Evolutionary conservation across 1,140 invertebrate species (phyloP), one percentile per base, ranked within the genome.

Genomic region (Pogonognathellus flavescens): DNA sequence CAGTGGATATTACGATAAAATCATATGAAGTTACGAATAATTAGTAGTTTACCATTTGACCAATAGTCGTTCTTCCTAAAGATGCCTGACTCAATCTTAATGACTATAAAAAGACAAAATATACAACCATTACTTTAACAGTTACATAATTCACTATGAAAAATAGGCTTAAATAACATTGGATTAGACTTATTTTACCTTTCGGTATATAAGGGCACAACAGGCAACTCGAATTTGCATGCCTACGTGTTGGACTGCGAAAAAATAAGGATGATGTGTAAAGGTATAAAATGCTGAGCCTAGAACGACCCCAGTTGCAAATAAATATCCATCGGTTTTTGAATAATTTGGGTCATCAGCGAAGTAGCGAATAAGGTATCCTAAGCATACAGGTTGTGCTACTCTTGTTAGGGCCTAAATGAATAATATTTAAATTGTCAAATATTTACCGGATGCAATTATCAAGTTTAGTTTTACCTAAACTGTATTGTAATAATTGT

Each of bases 1-100:
- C n/a, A n/a, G n/a, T n/a, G n/a, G n/a, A n/a, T n/a, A n/a, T n/a
- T n/a, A n/a, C n/a, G n/a, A n/a, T n/a, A n/a, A n/a, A n/a, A n/a
- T n/a, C n/a, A n/a, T n/a, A n/a, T n/a, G n/a, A n/a, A n/a, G n/a
- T n/a, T n/a, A n/a, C n/a, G n/a, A n/a, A n/a, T n/a, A n/a, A n/a
- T n/a, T n/a, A n/a, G n/a, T n/a, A n/a, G n/a, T n/a, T n/a, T 10
- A 93, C 92, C 89, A 93, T 92, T 89, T 93, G 92, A 0, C 93
- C 93, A n/a, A 92, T 91, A 16, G 92, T 92, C 18, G 92, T 93
- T 88, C 92, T 88, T 9, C 90, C 90, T 59, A 93, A 82, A 10
- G 93, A 90, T 11, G 88, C 89, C 57, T 89, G 88, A 87, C 88
- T 89, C 20, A 89, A 57, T 72, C 60, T 60, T 10, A 89, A 83